A percentile compares a stretch with the other conserved stretches of the same genome.
These are phyloP conservation scores for Phortica magna DNA, from an alignment of 2,888 invertebrate genomes.

Conservation along the genomic window DNA sequence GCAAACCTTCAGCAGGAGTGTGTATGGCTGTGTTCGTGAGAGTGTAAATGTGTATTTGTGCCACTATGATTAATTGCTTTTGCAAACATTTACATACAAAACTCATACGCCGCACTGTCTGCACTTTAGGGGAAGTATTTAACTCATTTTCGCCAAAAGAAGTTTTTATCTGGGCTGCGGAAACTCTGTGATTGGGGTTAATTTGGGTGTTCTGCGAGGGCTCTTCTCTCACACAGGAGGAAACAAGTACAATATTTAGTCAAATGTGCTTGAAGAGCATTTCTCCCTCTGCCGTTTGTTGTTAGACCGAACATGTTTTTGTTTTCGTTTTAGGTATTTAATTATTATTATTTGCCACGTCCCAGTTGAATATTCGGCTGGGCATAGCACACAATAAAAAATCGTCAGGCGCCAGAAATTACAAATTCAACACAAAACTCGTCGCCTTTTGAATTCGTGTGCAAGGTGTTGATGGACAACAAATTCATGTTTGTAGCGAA, in stretches of 20 bases:
- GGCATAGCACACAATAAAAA: not conserved
- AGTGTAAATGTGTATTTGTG: conserved; percentile 25
- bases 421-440: conserved; percentile 73
- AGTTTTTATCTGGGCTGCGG: conserved; percentile 32
- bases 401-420: conserved; percentile 55
- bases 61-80: conserved; percentile 45
- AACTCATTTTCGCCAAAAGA: conserved; percentile 32
- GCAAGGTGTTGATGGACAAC: not conserved
- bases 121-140: conserved; percentile 42
- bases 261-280: too few relatives aligned
- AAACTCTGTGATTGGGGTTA: conserved; percentile 61
- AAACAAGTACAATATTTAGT: not conserved
- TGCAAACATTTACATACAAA: conserved; percentile 52
- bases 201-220: conserved; percentile 65
- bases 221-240: conserved; percentile 57
- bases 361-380: not conserved
- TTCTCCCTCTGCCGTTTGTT: too few relatives aligned
- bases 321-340: too few relatives aligned
- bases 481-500: not conserved
- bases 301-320: too few relatives aligned
- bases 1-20: too few relatives aligned
- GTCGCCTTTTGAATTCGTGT: conserved; percentile 25
- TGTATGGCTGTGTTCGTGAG: too few relatives aligned
- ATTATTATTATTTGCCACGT: too few relatives aligned
- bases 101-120: conserved; percentile 73